Conservation (phyloP, 2,797 vertebrate genomes). For the Platalea minor region DNA sequence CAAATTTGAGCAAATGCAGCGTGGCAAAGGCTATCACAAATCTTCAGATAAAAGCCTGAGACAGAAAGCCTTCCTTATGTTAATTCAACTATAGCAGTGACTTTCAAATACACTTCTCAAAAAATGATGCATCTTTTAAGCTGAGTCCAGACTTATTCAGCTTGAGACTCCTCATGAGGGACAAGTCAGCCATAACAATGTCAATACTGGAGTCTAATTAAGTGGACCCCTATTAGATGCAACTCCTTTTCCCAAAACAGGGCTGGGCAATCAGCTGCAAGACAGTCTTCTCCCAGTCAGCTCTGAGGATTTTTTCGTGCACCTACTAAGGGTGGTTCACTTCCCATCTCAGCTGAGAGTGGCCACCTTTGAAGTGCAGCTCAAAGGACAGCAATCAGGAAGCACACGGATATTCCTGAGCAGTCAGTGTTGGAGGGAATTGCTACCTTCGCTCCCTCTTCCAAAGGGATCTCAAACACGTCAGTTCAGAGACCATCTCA, state of each 20-base stretch:
- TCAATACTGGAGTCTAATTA: neutral
- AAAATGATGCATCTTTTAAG: neutral
- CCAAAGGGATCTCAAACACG: neutral
- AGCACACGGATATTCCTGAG: neutral
- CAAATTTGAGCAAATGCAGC: neutral
- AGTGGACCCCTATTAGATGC: accelerated
- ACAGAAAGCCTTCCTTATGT: neutral
- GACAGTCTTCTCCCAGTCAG: neutral
- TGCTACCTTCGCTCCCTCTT: neutral
- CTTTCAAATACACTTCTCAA: neutral
- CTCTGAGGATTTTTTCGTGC: neutral
- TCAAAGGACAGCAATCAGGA: neutral
- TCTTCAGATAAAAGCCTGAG: neutral
- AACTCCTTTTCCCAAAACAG: neutral
- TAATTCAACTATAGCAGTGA: neutral
- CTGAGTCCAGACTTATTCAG: neutral
- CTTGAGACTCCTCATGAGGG: neutral
- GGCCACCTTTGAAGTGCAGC: neutral
- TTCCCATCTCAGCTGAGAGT: neutral
- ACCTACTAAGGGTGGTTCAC: neutral
- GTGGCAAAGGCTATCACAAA: neutral
- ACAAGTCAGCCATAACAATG: neutral
- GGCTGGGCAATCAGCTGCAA: neutral
- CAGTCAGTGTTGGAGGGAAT: neutral
- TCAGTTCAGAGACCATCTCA: neutral